phyloP scores from a whole-genome alignment of 2,113 vertebrate genomes.

The Tragulus kanchil region DNA sequence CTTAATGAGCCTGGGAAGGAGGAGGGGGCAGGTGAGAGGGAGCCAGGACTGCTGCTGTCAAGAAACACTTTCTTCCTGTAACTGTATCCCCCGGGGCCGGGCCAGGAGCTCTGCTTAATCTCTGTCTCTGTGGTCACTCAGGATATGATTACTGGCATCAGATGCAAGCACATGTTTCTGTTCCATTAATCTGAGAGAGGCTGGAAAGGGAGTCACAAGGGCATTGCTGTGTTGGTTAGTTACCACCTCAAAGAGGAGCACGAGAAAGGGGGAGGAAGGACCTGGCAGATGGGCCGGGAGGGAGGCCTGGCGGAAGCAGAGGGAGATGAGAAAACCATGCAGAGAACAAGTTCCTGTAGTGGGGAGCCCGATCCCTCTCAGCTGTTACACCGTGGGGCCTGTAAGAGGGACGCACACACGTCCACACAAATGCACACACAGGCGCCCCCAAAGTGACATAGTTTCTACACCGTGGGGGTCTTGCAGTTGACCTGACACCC shows the following conservation, averaged over 20 bases:
- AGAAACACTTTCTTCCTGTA: constrained; percentile 81
- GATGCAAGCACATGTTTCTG: constrained; percentile 79
- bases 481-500: constrained; percentile 72
- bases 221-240: constrained; percentile 70
- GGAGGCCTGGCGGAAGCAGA: constrained; percentile 68
- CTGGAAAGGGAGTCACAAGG: constrained; percentile 70
- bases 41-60: constrained; percentile 34
- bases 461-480: constrained; percentile 68
- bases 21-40: neutral
- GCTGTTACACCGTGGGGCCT: constrained; percentile 79
- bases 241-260: constrained; percentile 74
- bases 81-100: constrained; percentile 28
- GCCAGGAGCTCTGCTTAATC: constrained; percentile 70
- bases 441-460: neutral
- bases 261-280: constrained; percentile 71
- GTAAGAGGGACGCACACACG: constrained; percentile 32
- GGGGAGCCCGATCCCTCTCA: constrained; percentile 79
- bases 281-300: constrained; percentile 48
- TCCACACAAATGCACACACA: accelerated
- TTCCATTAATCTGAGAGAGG: constrained; percentile 76
- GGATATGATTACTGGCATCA: constrained; percentile 83
- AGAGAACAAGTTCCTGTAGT: constrained; percentile 71
- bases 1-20: constrained; percentile 29
- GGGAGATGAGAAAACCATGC: constrained; percentile 68
- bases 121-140: constrained; percentile 70